Percentiles rank a stretch among this genome's conserved stretches.
Evolutionary conservation across 2,888 invertebrate species (phyloP).

Genomic region (Vanessa cardui): DNA sequence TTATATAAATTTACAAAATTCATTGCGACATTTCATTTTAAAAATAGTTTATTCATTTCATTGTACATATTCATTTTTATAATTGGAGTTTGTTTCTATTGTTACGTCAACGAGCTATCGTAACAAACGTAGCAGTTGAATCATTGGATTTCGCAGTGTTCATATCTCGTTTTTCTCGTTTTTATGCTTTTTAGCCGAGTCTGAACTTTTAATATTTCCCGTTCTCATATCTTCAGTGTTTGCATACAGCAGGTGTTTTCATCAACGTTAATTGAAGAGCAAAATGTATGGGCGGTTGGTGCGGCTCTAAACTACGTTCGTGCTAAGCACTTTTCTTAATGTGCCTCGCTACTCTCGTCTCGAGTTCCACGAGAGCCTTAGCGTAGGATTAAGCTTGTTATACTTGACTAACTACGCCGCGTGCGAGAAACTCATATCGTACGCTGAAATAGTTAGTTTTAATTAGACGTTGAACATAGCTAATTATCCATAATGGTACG

Average conservation of each 20-base stretch:
- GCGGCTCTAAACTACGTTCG: slow-evolving; percentile 32
- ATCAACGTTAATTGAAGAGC: slow-evolving; percentile 31
- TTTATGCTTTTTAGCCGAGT: slow-evolving; percentile 12
- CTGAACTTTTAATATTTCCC: slow-evolving; percentile 16
- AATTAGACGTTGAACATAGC: slow-evolving; percentile 11
- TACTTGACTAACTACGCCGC: slow-evolving; percentile 24
- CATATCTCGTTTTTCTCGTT: slow-evolving; percentile 11
- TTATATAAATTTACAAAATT: not conserved
- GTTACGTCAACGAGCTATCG: slow-evolving; percentile 23
- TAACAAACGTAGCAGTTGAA: slow-evolving; percentile 16
- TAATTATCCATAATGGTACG: slow-evolving; percentile 10
- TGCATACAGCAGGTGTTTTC: slow-evolving; percentile 22
- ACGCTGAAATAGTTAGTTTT: slow-evolving; percentile 6
- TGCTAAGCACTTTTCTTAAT: slow-evolving; percentile 35
- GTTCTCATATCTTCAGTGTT: slow-evolving; percentile 16
- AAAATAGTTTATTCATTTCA: slow-evolving; percentile 7
- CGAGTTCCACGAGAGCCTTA: slow-evolving; percentile 28
- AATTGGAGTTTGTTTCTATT: slow-evolving; percentile 26
- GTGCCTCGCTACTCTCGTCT: slow-evolving; percentile 29
- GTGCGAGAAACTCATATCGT: slow-evolving; percentile 20
- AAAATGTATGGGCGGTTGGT: slow-evolving; percentile 23
- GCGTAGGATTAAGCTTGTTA: slow-evolving; percentile 30
- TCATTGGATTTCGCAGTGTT: slow-evolving; percentile 11
- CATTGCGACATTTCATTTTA: not conserved
- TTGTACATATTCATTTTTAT: slow-evolving; percentile 23